Conservation (phyloP, 2,113 vertebrate species). For the Ornithorhynchus anatinus region DNA sequence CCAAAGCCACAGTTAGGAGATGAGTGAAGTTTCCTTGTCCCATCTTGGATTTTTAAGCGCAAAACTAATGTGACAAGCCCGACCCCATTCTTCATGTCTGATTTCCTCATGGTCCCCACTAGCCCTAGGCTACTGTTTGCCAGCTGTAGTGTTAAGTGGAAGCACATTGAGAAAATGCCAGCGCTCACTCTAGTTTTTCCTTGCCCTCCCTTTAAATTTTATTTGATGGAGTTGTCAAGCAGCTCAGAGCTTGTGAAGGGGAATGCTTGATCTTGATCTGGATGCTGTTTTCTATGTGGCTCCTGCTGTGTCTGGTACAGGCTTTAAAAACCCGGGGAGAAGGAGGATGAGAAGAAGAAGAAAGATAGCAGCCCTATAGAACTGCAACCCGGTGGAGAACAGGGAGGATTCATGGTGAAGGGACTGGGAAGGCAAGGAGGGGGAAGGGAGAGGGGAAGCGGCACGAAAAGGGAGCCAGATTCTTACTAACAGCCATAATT, state of each 20-base stretch:
- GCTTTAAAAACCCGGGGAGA: not conserved
- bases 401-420: not conserved
- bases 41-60: not conserved
- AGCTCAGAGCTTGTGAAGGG: not conserved
- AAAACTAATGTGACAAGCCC: not conserved
- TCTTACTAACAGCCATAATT: conserved; percentile 52
- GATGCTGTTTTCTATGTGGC: not conserved
- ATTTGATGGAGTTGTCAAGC: conserved; percentile 25
- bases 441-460: not conserved
- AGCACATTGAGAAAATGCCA: conserved; percentile 34
- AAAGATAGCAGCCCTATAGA: not conserved
- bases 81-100: not conserved
- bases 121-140: not conserved
- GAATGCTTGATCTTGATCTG: conserved; percentile 1
- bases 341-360: not conserved
- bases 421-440: not conserved
- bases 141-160: conserved; percentile 10
- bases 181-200: not conserved
- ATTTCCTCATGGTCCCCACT: not conserved
- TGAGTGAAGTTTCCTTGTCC: not conserved
- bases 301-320: not conserved
- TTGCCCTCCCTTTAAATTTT: not conserved
- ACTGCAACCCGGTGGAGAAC: not conserved
- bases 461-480: not conserved
- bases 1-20: not conserved